Percentiles rank a stretch among this genome's conserved stretches.
Conservation (phyloP, 2,113 vertebrate species). For the Silurus asotus region DNA sequence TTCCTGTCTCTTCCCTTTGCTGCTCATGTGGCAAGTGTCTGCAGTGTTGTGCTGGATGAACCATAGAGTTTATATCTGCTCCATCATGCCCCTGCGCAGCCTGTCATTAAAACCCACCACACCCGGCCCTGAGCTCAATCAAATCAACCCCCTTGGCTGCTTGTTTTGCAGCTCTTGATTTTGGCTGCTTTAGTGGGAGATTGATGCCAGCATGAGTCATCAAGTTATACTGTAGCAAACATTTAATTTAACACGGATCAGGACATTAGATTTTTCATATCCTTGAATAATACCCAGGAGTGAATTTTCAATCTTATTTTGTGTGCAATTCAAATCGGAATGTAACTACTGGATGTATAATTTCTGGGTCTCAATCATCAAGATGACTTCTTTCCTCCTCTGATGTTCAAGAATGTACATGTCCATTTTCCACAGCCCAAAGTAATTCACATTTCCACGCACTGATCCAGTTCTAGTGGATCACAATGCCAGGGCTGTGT, state of each 20-base stretch:
- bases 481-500: constrained; percentile 67
- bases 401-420: constrained; percentile 66
- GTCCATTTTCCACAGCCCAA: constrained; percentile 56
- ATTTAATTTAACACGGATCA: constrained; percentile 29
- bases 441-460: neutral
- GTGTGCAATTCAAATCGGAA: neutral
- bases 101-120: constrained; percentile 46
- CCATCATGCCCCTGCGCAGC: constrained; percentile 11
- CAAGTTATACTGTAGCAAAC: constrained; percentile 28
- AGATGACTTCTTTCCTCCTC: constrained; percentile 44
- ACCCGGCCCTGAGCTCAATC: constrained; percentile 7
- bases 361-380: constrained; percentile 22
- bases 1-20: constrained; percentile 6
- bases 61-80: constrained; percentile 14
- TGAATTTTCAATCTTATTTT: neutral
- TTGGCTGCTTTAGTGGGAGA: constrained; percentile 29
- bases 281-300: neutral
- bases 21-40: neutral
- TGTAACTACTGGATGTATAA: neutral
- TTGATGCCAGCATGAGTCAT: constrained; percentile 32
- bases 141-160: constrained; percentile 38
- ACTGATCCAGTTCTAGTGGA: constrained; percentile 53
- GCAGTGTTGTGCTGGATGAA: neutral
- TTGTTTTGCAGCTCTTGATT: constrained; percentile 30
- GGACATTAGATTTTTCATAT: constrained; percentile 15